Percentiles rank a stretch among this genome's conserved stretches.
Conservation (phyloP, 2,888 invertebrate species). For the Meiosimyza platycephala region DNA sequence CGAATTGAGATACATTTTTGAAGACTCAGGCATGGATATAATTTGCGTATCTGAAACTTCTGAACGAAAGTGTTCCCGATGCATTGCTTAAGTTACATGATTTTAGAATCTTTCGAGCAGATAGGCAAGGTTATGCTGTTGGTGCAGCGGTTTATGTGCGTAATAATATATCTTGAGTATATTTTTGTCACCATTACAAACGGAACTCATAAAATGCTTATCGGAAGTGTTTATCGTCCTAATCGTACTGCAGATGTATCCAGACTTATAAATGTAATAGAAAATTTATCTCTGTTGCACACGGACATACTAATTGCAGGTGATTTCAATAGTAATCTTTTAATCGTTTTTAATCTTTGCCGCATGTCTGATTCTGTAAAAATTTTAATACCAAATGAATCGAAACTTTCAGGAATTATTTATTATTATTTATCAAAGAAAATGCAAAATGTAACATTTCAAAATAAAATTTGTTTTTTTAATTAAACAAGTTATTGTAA, state of each 20-base stretch:
- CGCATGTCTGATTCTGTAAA: too few relatives aligned
- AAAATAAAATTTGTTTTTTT: too few relatives aligned
- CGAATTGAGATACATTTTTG: conserved; percentile 32
- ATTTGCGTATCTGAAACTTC: conserved; percentile 36
- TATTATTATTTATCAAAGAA: too few relatives aligned
- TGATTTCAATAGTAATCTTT: neutral
- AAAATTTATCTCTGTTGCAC: neutral
- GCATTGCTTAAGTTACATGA: neutral
- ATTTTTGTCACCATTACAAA: neutral
- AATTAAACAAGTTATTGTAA: too few relatives aligned
- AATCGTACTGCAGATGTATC: neutral
- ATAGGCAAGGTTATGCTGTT: conserved; percentile 25
- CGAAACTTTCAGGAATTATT: too few relatives aligned
- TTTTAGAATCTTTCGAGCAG: conserved; percentile 25
- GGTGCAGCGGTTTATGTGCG: conserved; percentile 21
- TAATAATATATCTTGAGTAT: neutral
- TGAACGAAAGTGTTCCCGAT: neutral
- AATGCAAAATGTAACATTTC: too few relatives aligned
- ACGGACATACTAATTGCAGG: too few relatives aligned
- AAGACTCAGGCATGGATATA: conserved; percentile 18
- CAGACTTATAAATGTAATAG: neutral
- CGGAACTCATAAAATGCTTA: conserved; percentile 1
- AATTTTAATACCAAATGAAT: too few relatives aligned
- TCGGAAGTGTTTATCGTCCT: conserved; percentile 9
- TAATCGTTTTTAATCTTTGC: too few relatives aligned